Base-by-base conservation (phyloP, 1,140 invertebrate species). In the Wiebesia pumilae region DNA sequence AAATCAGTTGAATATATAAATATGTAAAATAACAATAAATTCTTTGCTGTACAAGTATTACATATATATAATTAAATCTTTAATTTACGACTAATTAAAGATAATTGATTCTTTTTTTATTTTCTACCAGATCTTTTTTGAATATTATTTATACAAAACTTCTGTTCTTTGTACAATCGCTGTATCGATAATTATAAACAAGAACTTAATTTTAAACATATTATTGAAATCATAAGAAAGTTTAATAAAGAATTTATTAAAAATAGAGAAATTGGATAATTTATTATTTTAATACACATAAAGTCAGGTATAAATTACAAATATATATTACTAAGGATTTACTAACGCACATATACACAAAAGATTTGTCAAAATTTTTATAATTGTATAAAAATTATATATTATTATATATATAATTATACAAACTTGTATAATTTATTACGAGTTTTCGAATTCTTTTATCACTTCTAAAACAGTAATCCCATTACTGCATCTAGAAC, bases 51-150 rank as follows among this genome's bases (percentile, higher is more conserved):
- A 40, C 35, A 73, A 6, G 12, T 38, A 4, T 73, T 73, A 69
- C 12, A 21, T 40, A 73, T 27, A 3, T 35, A 73, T 24, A 24
- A 40, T 19, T 73, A 40, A 73, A 40, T 40, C 40, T 3, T 73
- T 40, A 73, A 73, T 73, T 73, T 73, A 73, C n/a, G 35, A 73
- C 21, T 33, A 73, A 24, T 24, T 73, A 73, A 73, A 73, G 40
- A 40, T 73, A 73, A 73, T 73, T 73, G 16, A 10, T 40, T 73
- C 19, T 35, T 73, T 40, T 14, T 71, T 71, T 71, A 71, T 27
- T 73, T 73, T 40, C 69, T 73, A 40, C 6, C 6, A 19, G 1
- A 73, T 40, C 14, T 73, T 73, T 73, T 21, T 40, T 30, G 16
- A 4, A 73, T 73, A 40, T 38, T 30, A 40, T 40, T 40, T 73